Base-by-base conservation (phyloP, 1,140 invertebrate species). In the Bombus balteatus region DNA sequence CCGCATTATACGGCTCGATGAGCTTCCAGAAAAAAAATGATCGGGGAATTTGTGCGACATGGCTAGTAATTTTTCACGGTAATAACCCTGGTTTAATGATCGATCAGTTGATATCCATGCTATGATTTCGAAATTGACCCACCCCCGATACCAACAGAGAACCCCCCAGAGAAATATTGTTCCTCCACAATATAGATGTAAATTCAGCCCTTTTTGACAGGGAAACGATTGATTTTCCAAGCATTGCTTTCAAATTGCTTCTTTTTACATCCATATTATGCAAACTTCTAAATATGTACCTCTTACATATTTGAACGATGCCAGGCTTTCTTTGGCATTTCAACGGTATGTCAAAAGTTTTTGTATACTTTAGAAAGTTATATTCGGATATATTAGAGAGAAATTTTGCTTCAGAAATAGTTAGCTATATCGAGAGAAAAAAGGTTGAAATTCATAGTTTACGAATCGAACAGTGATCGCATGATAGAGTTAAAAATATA, bases 71-170 rank as follows among this genome's bases (percentile, higher is more conserved):
- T 85, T 85, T 85, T 85, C 68, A 73, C 77, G 53, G 53, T 85
- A 85, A 85, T 80, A 80, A 85, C 77, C 68, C 39, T 37, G 83
- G 66, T 84, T 71, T 84, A 84, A 85, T 85, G 76, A 84, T 84
- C 83, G 76, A 85, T 85, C 77, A 80, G 83, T 85, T 73, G 83
- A 85, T 80, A 39, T 68, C 76, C 77, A 15, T 68, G 53, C 53
- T 71, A 53, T 80, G 83, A 85, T 85, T 85, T 62, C 34, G 53
- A 85, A 80, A 85, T 85, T 80, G 68, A 85, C 10, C 77, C 68
- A 37, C 1, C 10, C n/a, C 15, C n/a, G 65, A 8, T 66, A 15
- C 15, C 73, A n/a, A 5, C 34, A 0, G 13, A 39, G 47, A 70
- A 83, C 43, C 66, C 82, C 53, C 66, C 34, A 57, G 82, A 71